Evolutionary conservation across 1,140 invertebrate genomes (phyloP).

Genomic region (Plutomurus gul): DNA sequence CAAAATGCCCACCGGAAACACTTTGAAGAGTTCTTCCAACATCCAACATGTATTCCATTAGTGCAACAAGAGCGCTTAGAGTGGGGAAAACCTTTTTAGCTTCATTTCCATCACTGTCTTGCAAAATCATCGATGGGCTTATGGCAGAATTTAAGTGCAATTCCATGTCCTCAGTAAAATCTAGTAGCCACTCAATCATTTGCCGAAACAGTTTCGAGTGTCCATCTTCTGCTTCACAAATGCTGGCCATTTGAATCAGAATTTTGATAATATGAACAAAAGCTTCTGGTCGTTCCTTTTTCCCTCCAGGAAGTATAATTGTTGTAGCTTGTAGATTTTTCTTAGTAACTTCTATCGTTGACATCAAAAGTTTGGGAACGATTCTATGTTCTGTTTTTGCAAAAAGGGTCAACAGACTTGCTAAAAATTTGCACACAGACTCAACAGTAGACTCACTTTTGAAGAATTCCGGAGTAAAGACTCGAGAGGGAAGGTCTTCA

Average conservation of each 20-base stretch:
- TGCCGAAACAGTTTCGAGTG: conserved; percentile 47
- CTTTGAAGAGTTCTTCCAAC: conserved; percentile 43
- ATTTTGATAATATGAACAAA: conserved; percentile 41
- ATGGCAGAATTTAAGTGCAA: conserved; percentile 18
- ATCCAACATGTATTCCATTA: conserved; percentile 51
- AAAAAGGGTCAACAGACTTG: conserved; percentile 20
- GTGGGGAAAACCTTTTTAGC: not conserved
- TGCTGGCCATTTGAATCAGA: conserved; percentile 47
- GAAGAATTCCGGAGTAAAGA: conserved; percentile 44
- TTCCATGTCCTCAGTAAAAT: conserved; percentile 38
- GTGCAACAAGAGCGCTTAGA: not conserved
- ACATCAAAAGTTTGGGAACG: not conserved
- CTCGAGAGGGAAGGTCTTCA: conserved; percentile 33
- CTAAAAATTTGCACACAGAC: conserved; percentile 36
- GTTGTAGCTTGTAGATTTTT: conserved; percentile 19
- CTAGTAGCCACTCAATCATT: conserved; percentile 49
- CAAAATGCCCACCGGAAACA: not conserved
- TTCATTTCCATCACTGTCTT: conserved; percentile 24
- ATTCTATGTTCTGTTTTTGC: conserved; percentile 19
- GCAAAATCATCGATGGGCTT: not conserved
- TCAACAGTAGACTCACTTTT: conserved; percentile 26
- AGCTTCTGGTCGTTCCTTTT: not conserved
- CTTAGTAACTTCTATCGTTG: conserved; percentile 35
- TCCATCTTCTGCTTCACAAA: conserved; percentile 39
- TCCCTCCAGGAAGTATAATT: not conserved